A percentile compares a stretch with the other conserved stretches of the same genome.
Conservation (phyloP, 2,797 vertebrate species). For the Phoebastria nigripes region DNA sequence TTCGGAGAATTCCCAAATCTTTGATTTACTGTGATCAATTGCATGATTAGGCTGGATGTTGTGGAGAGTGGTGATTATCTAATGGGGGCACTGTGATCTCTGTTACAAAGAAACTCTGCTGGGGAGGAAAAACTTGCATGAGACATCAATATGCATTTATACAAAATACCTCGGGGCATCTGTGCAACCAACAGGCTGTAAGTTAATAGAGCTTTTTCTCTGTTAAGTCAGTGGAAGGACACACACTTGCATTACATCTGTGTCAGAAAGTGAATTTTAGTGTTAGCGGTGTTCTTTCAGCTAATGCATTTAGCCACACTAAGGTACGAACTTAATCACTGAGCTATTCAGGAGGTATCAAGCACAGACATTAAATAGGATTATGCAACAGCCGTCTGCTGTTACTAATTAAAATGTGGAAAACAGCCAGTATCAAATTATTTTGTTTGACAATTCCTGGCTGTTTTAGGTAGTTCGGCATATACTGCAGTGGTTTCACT, state of each 20-base stretch:
- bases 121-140: background rate
- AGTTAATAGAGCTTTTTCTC: constrained; percentile 17
- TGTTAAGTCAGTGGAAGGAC: background rate
- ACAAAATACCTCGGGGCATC: background rate
- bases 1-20: background rate
- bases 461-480: background rate
- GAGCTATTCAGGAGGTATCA: background rate
- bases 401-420: constrained; percentile 54
- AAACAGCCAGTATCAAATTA: constrained; percentile 27
- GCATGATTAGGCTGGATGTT: background rate
- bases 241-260: background rate
- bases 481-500: background rate
- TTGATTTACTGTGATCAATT: constrained; percentile 2
- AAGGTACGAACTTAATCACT: constrained; percentile 23
- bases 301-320: background rate
- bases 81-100: background rate
- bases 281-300: background rate
- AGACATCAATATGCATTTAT: constrained; percentile 14
- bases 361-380: constrained; percentile 23
- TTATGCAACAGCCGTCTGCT: constrained; percentile 14
- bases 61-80: background rate
- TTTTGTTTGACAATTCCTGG: constrained; percentile 7
- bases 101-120: constrained; percentile 20
- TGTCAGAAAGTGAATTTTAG: background rate
- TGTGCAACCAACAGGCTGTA: background rate